Base-by-base conservation (phyloP, 92 coral and sea anemone species). In the Parazoanthus atlanticus region DNA sequence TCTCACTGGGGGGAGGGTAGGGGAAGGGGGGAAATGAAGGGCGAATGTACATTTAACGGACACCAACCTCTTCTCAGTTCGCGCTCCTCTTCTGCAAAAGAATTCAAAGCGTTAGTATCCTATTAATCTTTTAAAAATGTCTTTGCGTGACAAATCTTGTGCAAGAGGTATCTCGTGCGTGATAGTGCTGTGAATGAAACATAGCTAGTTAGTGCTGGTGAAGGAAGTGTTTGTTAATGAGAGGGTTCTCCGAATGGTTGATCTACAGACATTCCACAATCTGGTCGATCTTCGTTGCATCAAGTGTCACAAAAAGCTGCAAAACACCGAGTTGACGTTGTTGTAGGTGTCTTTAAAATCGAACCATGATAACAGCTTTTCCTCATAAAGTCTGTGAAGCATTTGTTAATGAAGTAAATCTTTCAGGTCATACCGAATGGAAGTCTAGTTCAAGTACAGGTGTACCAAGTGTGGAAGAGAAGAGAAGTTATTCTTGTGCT, bases 191-290 rank as follows among this genome's bases (percentile, higher is more conserved):
- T 69, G 76, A 64, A 36, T 33, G n/a, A 71, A 29, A 31, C 70
- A 70, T 43, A 75, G 49, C 13, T 34, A 29, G 64, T 69, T 66
- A 84, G 87, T 84, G 78, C 87, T 84, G 87, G 66, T 38, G 66
- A 69, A 23, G 31, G 41, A 69, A 70, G 26, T 36, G 26, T 36
- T 75, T 23, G 79, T 75, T 75, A 75, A 75, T 75, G 46, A 75
- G 12, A 38, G 79, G 13, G 28, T 33, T 25, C 13, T 17, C 43
- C 79, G 79, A 75, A 23, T 11, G 79, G 29, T 13, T 25, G 10
- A 75, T 38, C 25, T 19, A 36, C 79, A 33, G 49, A 30, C 13
- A 17, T 74, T 16, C 1, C 6, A 33, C 31, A 13, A 6, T 9
- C 79, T 21, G 69, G 3, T 61, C 28, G 69, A 61, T 61, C n/a